Evolutionary conservation across 2,113 vertebrate genomes (phyloP), one percentile per base, ranked within the genome.

Genomic region (Cromileptes altivelis): DNA sequence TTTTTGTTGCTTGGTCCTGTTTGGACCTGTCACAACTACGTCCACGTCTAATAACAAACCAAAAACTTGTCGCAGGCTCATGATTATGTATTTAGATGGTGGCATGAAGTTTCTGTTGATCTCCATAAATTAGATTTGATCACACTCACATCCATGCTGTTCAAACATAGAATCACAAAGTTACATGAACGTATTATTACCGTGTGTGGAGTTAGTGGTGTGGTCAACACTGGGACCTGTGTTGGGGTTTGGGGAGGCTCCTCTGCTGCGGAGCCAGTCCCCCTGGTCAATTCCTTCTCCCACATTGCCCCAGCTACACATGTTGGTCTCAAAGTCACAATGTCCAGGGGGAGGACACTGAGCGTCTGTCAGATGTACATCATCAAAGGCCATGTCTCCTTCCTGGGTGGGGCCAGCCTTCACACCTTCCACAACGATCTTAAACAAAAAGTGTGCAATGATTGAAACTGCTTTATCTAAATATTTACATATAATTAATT

Each of bases 401-500:
- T 93, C 81, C 45, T 65, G 70, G 6, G 77, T 88, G 25, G 88
- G 80, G 8, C 92, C 93, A 5, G 64, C 78, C 60, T 85, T 92
- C 60, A 95, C 88, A 30, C 94, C 95, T 68, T 95, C 95, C 64
- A 96, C 90, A 78, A 94, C 55, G 21, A 96, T 88, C 95, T 96
- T 85, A 82, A 71, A 79, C 50, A 69, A 15, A 82, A 37, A 75
- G 33, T 0, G 0, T 13, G n/a, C 17, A n/a, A 45, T 1, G 1
- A 10, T 70, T 6, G 6, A 33, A 56, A 69, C 15, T 23, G 6
- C 33, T 8, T 1, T 50, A 12, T 45, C 4, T 21, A 61, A 12
- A 47, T 33, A n/a, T 33, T 4, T 18, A 63, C 8, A 33, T 11
- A 25, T 30, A 45, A 2, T 45, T 68, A 23, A 42, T 56, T 11